Base-by-base conservation (phyloP, 2,113 vertebrate species). In the Aphyosemion australe region DNA sequence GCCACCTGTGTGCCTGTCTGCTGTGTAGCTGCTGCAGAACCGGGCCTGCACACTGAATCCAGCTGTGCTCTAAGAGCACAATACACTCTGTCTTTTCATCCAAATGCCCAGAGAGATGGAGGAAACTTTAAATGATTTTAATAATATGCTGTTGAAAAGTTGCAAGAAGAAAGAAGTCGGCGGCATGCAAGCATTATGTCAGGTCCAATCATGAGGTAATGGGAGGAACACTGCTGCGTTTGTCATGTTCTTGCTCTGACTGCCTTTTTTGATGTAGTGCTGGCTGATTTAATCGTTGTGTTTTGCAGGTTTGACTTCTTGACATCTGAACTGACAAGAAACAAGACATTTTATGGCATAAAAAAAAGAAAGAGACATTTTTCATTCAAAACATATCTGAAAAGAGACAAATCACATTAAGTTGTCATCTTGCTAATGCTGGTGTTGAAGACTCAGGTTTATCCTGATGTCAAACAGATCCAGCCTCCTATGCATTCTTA, bases 141-240 rank as follows among this genome's bases (percentile, higher is more conserved):
- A 90, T 89, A 84, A 84, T 34, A 64, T 79, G 66, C 79, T 83
- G 87, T 61, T 89, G 89, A 88, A 90, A 91, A 78, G 72, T 57
- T 59, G 67, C 58, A 42, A 21, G 41, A 51, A 58, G 73, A 56
- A 21, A 82, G 74, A 72, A 72, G 68, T 75, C 19, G 61, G 65
- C 50, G 83, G 81, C 74, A 65, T 64, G 83, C 61, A 56, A 15
- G 81, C 68, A 83, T 84, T 84, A 87, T 74, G 74, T 85, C 86
- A 85, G 73, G 72, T 45, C 39, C 63, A 51, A 61, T 76, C 66
- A 43, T 84, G 73, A 83, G 63, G 79, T 83, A 74, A 87, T 87
- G 52, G 71, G 61, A 81, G 57, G 73, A 82, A 74, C 54, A 63
- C 19, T 47, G 67, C 15, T 43, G 61, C 54, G 13, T 49, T 34